These are phyloP conservation scores for Leucophora obtusa DNA, from an alignment of 2,888 invertebrate species.

Conservation along the genomic window DNA sequence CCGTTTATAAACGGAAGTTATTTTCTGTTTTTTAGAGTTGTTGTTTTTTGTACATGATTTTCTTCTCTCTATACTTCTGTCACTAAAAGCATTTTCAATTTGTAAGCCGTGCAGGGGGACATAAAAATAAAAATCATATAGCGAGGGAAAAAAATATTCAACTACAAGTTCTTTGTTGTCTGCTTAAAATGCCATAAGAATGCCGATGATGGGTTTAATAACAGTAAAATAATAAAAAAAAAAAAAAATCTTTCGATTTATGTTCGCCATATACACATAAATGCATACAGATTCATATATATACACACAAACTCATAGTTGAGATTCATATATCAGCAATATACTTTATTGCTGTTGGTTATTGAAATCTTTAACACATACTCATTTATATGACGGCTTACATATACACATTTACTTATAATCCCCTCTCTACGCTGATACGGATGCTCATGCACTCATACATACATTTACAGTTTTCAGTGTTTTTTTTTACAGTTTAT, in stretches of 20 bases:
- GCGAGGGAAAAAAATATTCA: not conserved
- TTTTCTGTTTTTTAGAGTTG: constrained; percentile 40
- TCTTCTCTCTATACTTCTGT: constrained; percentile 25
- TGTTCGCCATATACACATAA: not conserved
- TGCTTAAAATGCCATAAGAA: constrained; percentile 53
- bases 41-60: constrained; percentile 1
- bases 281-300: not conserved
- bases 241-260: constrained; percentile 39
- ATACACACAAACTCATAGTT: not conserved
- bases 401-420: not conserved
- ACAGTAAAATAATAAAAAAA: constrained; percentile 15
- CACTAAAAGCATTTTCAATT: constrained; percentile 55
- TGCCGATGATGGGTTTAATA: constrained; percentile 42
- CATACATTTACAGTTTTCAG: too few species aligned
- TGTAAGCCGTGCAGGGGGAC: constrained; percentile 27
- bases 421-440: not conserved
- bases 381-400: too few species aligned
- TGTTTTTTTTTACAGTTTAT: not conserved
- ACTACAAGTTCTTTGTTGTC: constrained; percentile 53
- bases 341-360: constrained; percentile 8
- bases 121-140: not conserved
- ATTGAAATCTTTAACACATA: constrained; percentile 19
- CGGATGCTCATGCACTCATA: not conserved
- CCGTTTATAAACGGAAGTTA: constrained; percentile 53
- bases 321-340: not conserved